phyloP scores from a whole-genome alignment of 2,113 vertebrate species.

The Ciconia stormi region DNA sequence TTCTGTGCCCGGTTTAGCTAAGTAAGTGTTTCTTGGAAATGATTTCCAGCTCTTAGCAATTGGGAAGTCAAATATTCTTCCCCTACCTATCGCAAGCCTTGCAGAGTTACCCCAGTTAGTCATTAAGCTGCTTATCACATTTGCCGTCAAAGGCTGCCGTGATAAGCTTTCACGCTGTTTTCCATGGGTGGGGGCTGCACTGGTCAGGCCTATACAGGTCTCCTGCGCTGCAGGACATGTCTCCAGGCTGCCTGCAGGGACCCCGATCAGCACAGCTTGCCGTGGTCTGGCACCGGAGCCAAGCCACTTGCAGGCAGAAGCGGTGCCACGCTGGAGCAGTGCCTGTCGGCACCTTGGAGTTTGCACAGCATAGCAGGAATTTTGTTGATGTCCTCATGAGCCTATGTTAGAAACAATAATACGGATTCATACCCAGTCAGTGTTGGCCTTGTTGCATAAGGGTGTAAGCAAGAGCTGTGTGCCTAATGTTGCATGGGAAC shows the following conservation, averaged over 20 bases:
- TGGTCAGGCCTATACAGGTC: neutral
- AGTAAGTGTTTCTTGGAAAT: neutral
- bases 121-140: conserved; percentile 36
- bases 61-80: neutral
- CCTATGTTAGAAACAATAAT: neutral
- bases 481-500: neutral
- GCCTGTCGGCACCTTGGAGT: neutral
- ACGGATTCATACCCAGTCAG: neutral
- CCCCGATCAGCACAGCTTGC: fast-evolving
- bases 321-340: fast-evolving
- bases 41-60: neutral
- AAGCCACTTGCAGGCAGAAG: neutral
- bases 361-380: neutral
- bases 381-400: neutral
- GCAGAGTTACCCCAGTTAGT: neutral
- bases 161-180: neutral
- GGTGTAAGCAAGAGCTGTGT: neutral
- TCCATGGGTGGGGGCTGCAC: neutral
- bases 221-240: neutral
- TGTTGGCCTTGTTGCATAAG: neutral
- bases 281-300: neutral
- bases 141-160: fast-evolving
- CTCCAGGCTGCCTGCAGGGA: neutral
- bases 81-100: neutral
- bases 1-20: conserved; percentile 5